Base-by-base conservation (phyloP, 2,113 vertebrate species). In the Pionites leucogaster region DNA sequence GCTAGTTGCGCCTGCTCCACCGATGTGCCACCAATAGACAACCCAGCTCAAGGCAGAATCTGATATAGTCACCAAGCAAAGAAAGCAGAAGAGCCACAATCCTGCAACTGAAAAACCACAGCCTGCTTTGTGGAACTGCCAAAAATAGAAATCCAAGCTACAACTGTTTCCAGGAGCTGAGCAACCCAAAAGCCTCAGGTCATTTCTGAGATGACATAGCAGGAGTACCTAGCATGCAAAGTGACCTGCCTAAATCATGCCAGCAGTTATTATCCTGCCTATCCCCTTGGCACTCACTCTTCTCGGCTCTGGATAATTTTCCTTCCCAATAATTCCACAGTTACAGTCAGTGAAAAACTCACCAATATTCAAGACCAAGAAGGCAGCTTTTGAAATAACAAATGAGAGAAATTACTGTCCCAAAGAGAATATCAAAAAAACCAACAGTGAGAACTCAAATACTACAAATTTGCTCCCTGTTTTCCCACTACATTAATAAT, bases 361-460 rank as follows among this genome's bases (percentile, higher is more conserved):
- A 65, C 33, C 31, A 57, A 68, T 75, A 86, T 20, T 62, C 62
- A 76, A 79, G 67, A 85, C 39, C 17, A 88, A 69, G 50, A 17
- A 37, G 27, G 18, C 2, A 2, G 55, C 29, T 90, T 93, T 62
- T 78, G 86, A 88, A 90, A 94, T 78, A 82, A 69, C 35, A 92
- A 94, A 88, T 69, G 47, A 86, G 37, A 88, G 46, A 53, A 91
- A 86, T 92, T 88, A 93, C 47, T 76, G 33, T 75, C 77, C 82
- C 88, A 93, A 93, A 93, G 72, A 84, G 92, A 92, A 76, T 50
- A 91, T 35, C 31, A 39, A 78, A 67, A 91, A 93, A 92, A n/a
- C 0, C 41, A 92, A 63, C 82, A 60, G 19, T 12, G 23, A 93
- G 77, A 74, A 82, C n/a, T 85, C 55, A 92, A 72, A 82, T 49